Percentiles rank a stretch among this genome's conserved stretches.
Evolutionary conservation across 2,888 invertebrate genomes (phyloP).

Genomic region (Campaea margaritaria): DNA sequence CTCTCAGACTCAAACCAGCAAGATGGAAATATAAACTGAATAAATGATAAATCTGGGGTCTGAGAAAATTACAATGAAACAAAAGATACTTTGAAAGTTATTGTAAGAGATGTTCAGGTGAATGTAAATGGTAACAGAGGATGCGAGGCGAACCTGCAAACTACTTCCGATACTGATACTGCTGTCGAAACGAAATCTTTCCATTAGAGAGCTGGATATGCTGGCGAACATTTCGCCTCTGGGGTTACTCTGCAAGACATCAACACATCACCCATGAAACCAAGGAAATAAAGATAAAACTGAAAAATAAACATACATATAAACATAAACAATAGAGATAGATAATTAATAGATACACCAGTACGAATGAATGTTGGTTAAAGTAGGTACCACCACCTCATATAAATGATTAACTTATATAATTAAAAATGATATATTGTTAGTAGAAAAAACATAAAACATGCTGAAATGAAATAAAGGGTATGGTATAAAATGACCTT

Average conservation of each 20-base stretch:
- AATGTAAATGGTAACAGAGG: slow-evolving; percentile 54
- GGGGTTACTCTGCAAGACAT: slow-evolving; percentile 88
- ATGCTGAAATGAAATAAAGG: background rate
- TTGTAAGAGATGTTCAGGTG: slow-evolving; percentile 41
- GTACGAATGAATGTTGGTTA: slow-evolving; percentile 13
- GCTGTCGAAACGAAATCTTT: slow-evolving; percentile 91
- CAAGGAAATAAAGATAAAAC: slow-evolving; percentile 51
- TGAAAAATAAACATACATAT: slow-evolving; percentile 64
- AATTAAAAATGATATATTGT: background rate
- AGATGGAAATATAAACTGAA: slow-evolving; percentile 26
- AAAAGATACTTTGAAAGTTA: slow-evolving; percentile 28
- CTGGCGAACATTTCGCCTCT: slow-evolving; percentile 93
- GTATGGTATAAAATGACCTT: slow-evolving; percentile 11
- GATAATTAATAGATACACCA: slow-evolving; percentile 35
- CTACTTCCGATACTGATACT: slow-evolving; percentile 91
- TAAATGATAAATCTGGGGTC: slow-evolving; percentile 30
- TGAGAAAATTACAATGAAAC: slow-evolving; percentile 45
- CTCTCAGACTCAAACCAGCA: slow-evolving; percentile 10
- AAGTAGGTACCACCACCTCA: slow-evolving; percentile 21
- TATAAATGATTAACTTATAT: background rate
- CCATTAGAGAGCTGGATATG: slow-evolving; percentile 92
- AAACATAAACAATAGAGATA: too few species aligned
- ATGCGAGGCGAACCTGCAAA: slow-evolving; percentile 87
- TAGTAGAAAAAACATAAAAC: slow-evolving; percentile 1
- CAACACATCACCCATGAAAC: slow-evolving; percentile 56